Conservation (phyloP, 2,888 invertebrate species). For the Apotomis turbidana region DNA sequence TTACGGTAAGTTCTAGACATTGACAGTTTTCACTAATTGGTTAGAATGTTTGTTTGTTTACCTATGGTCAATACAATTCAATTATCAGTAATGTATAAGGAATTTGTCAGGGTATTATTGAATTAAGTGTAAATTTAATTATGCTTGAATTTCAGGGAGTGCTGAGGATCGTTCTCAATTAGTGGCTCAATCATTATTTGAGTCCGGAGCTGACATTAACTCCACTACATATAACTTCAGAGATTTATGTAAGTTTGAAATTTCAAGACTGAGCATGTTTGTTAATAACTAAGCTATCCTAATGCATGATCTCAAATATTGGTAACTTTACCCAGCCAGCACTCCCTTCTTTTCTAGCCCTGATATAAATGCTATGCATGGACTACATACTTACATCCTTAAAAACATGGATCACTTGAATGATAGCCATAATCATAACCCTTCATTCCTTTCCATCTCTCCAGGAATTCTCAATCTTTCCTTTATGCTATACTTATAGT, state of each 20-base stretch:
- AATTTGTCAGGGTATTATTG: constrained; percentile 49
- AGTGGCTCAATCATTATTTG: constrained; percentile 82
- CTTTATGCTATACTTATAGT: too few species aligned
- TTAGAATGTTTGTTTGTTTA: constrained; percentile 47
- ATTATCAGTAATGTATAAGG: constrained; percentile 48
- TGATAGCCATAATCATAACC: neutral
- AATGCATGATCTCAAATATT: neutral
- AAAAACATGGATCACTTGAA: neutral
- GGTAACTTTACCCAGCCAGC: neutral
- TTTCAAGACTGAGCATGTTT: constrained; percentile 1
- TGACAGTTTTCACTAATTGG: constrained; percentile 17
- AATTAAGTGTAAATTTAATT: constrained; percentile 67
- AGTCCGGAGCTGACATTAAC: constrained; percentile 78
- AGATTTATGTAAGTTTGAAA: constrained; percentile 68
- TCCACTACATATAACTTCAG: constrained; percentile 66
- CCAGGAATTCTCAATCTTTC: too few species aligned
- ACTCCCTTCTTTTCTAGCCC: neutral
- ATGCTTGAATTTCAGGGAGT: constrained; percentile 68
- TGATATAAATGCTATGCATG: neutral
- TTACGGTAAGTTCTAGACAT: constrained; percentile 63
- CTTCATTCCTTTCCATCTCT: too few species aligned
- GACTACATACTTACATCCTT: neutral
- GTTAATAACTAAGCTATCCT: neutral
- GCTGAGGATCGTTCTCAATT: constrained; percentile 79
- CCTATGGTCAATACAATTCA: constrained; percentile 52